phyloP scores from a whole-genome alignment of 1,140 invertebrate species.

The Eupristina koningsbergeri region DNA sequence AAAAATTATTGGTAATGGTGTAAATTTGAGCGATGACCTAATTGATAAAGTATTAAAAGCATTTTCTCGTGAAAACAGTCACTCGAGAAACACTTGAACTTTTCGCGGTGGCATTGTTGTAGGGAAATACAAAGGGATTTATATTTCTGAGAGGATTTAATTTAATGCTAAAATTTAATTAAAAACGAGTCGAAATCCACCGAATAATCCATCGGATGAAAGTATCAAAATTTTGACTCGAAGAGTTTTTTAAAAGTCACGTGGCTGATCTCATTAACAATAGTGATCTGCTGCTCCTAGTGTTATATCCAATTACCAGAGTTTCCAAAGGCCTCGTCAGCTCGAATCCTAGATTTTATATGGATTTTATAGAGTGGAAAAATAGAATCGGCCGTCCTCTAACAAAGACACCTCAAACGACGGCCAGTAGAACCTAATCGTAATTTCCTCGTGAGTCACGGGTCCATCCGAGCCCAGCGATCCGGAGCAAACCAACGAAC shows the following conservation, averaged over 20 bases:
- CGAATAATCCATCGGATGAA: no score
- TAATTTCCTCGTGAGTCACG: conserved; percentile 5
- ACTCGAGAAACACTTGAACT: neutral
- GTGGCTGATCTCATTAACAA: no score
- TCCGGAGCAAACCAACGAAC: conserved; percentile 1
- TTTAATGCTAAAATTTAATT: neutral
- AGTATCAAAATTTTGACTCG: no score
- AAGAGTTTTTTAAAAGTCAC: no score
- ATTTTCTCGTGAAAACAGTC: neutral
- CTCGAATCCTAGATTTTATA: neutral
- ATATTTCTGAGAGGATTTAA: neutral
- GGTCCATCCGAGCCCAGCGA: neutral
- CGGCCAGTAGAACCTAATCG: neutral
- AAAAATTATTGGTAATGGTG: neutral
- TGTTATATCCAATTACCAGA: no score
- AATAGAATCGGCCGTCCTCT: neutral
- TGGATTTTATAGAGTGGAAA: neutral
- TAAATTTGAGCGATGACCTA: neutral
- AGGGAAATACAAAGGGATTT: neutral
- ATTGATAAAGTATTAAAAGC: neutral
- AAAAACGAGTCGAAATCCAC: neutral
- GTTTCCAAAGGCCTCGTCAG: no score
- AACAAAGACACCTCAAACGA: neutral
- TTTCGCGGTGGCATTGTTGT: neutral
- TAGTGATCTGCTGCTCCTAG: no score